Conservation (phyloP, 2,888 invertebrate genomes). For the Julus scanicus region DNA sequence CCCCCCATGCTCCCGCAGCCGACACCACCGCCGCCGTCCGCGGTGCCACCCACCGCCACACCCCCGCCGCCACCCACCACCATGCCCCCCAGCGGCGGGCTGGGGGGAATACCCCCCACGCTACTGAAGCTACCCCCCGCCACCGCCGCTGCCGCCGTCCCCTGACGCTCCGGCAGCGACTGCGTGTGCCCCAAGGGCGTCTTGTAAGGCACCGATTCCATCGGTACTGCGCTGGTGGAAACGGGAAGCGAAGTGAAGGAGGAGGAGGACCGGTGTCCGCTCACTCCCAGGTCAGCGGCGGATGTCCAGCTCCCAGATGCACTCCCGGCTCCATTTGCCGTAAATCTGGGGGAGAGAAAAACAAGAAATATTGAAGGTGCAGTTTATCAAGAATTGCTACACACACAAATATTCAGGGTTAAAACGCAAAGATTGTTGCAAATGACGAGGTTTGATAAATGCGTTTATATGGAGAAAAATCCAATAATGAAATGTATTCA, state of each 20-base stretch:
- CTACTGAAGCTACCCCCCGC: slow-evolving; percentile 54
- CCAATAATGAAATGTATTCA: too few relatives aligned
- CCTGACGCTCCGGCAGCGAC: slow-evolving; percentile 67
- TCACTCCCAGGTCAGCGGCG: not conserved
- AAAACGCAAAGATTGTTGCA: too few relatives aligned
- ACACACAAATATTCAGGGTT: too few relatives aligned
- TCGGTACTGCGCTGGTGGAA: not conserved
- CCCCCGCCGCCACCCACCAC: slow-evolving; percentile 51
- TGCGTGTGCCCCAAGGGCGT: slow-evolving; percentile 47
- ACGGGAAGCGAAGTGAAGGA: not conserved
- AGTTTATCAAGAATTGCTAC: too few relatives aligned
- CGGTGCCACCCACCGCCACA: slow-evolving; percentile 53
- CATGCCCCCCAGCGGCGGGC: slow-evolving; percentile 43
- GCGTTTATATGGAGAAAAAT: too few relatives aligned
- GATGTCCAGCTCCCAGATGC: slow-evolving; percentile 35
- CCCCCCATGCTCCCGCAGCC: slow-evolving; percentile 24
- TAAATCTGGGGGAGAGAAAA: not conserved
- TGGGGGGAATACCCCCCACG: slow-evolving; percentile 58
- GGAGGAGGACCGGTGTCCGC: slow-evolving; percentile 20
- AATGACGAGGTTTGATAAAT: too few relatives aligned
- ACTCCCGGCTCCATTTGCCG: slow-evolving; percentile 39
- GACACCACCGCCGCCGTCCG: slow-evolving; percentile 22
- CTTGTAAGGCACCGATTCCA: slow-evolving; percentile 49
- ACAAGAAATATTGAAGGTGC: not conserved
- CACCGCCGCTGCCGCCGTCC: slow-evolving; percentile 53